These are phyloP conservation scores for Mormyrops boulengeri DNA, from an alignment of 2,797 vertebrate genomes.

Conservation along the genomic window DNA sequence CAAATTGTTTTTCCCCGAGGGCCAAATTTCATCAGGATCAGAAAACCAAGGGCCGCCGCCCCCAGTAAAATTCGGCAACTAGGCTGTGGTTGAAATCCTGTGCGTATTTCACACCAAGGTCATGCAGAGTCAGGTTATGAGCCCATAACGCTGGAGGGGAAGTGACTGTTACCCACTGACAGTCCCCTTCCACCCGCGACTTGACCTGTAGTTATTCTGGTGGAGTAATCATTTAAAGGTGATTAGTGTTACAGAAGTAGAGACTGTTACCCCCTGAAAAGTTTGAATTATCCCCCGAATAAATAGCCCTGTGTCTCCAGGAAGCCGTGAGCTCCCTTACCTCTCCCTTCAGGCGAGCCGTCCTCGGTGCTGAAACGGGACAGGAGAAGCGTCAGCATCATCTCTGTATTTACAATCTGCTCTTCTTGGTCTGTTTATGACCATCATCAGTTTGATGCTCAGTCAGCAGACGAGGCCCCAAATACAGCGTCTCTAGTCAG, in stretches of 20 bases:
- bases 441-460: slow-evolving; percentile 21
- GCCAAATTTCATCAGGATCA: not conserved
- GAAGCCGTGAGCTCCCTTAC: slow-evolving; percentile 26
- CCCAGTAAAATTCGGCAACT: not conserved
- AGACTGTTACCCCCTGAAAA: not conserved
- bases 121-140: not conserved
- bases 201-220: not conserved
- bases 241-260: not conserved
- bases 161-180: not conserved
- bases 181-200: not conserved
- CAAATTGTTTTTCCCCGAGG: not conserved
- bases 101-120: not conserved
- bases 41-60: not conserved
- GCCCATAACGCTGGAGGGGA: not conserved
- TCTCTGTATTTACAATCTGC: not conserved
- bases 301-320: not conserved
- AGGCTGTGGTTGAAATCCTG: not conserved
- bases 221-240: not conserved
- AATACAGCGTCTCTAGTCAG: not conserved
- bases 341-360: slow-evolving; percentile 34
- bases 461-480: not conserved
- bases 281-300: not conserved
- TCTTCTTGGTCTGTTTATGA: not conserved
- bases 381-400: not conserved
- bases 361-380: slow-evolving; percentile 23